phyloP scores from a whole-genome alignment of 2,797 vertebrate genomes.

The Carcharodon carcharias region DNA sequence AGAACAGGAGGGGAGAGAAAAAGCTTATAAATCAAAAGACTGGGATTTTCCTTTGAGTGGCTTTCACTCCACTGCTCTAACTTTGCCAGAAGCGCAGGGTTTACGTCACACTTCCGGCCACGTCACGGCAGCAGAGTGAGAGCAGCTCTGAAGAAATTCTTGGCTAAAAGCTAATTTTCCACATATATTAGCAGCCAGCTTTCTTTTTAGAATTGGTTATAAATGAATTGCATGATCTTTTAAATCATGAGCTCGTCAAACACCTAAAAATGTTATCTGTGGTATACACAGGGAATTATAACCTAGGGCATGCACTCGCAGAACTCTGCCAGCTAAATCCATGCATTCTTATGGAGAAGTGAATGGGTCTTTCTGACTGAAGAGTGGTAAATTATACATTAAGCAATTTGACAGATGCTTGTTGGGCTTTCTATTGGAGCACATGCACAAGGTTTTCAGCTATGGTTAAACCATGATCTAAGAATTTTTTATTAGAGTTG shows the following conservation, averaged over 20 bases:
- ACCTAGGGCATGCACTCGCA: not conserved
- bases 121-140: not conserved
- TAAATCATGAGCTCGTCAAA: not conserved
- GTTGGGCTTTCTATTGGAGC: not conserved
- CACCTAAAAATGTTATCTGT: not conserved
- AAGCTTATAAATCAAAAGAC: not conserved
- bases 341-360: not conserved
- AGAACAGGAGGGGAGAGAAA: not conserved
- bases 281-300: not conserved
- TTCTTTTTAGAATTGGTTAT: not conserved
- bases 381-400: constrained; percentile 20
- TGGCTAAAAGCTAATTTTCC: not conserved
- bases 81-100: not conserved
- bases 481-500: not conserved
- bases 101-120: not conserved
- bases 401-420: not conserved
- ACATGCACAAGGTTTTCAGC: not conserved
- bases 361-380: not conserved
- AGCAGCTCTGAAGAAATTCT: not conserved
- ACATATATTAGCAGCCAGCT: not conserved
- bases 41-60: not conserved
- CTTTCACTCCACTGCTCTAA: not conserved
- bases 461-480: not conserved
- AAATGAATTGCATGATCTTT: not conserved
- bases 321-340: not conserved